phyloP scores from a whole-genome alignment of 2,113 vertebrate species.

The Thermophis baileyi region DNA sequence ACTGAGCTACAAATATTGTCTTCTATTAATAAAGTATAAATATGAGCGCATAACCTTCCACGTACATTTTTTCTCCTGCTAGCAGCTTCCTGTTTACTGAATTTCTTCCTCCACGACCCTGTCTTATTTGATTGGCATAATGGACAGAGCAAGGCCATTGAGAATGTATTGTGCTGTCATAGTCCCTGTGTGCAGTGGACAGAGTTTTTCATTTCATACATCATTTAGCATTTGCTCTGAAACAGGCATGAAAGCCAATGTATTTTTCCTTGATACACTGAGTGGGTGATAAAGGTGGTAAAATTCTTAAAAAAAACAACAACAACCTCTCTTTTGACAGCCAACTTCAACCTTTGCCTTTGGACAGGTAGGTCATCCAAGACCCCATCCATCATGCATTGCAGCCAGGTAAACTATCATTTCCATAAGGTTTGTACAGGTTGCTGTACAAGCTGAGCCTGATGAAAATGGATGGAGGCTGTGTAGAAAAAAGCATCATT shows the following conservation, averaged over 20 bases:
- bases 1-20: neutral
- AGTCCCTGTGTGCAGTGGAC: conserved; percentile 6
- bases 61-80: neutral
- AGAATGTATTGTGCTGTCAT: conserved; percentile 15
- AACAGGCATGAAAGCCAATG: neutral
- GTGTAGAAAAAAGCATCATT: neutral
- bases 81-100: conserved; percentile 30
- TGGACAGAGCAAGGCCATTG: neutral
- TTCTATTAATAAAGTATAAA: neutral
- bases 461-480: neutral
- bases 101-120: conserved; percentile 20
- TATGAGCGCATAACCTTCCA: neutral
- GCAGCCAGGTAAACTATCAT: conserved; percentile 7
- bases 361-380: neutral
- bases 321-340: neutral
- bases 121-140: conserved; percentile 31
- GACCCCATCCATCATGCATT: conserved; percentile 10
- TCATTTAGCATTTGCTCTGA: conserved; percentile 39
- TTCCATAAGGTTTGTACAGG: neutral
- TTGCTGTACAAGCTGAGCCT: neutral
- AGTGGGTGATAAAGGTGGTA: neutral
- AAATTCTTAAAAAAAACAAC: neutral
- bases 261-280: neutral
- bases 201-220: conserved; percentile 43
- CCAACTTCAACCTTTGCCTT: neutral